A percentile compares a stretch with the other conserved stretches of the same genome.
Conservation (phyloP, 2,113 vertebrate genomes). For the Dolichotis patagonum region DNA sequence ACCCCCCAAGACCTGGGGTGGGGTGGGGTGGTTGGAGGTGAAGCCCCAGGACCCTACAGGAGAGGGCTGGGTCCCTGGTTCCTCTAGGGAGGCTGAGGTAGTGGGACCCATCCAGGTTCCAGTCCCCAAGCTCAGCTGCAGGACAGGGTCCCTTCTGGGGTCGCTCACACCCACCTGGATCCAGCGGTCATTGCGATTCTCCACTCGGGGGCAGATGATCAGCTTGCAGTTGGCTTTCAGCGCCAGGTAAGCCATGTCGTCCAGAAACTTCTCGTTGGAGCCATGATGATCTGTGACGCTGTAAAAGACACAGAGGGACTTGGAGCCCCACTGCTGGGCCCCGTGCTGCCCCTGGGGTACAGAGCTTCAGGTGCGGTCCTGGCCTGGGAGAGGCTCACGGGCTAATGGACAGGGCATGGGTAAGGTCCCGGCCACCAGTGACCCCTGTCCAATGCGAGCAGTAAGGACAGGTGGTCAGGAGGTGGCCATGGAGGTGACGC, state of each 20-base stretch:
- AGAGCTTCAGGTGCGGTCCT: neutral
- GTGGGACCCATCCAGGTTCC: neutral
- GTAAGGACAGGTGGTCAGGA: neutral
- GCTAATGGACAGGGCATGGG: neutral
- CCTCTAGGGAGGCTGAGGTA: neutral
- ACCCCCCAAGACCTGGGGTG: neutral
- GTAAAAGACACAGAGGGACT: neutral
- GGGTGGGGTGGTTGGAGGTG: neutral
- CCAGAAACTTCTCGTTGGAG: slow-evolving; percentile 86
- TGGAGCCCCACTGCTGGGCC: neutral
- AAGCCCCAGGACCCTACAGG: neutral
- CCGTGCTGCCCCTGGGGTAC: neutral
- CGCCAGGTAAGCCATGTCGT: slow-evolving; percentile 85
- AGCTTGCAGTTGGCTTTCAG: slow-evolving; percentile 86
- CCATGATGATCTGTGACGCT: slow-evolving; percentile 36
- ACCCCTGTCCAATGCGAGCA: neutral
- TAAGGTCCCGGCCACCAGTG: neutral
- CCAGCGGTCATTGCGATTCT: slow-evolving; percentile 94
- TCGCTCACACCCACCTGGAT: slow-evolving; percentile 91
- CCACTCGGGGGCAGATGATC: slow-evolving; percentile 83
- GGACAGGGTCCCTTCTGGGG: fast-evolving
- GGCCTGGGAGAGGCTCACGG: neutral
- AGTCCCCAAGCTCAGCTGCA: neutral
- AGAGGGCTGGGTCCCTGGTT: neutral
- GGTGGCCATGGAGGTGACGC: neutral